These are phyloP conservation scores for Hypercompe scribonia DNA, from an alignment of 2,888 invertebrate species.

Conservation along the genomic window DNA sequence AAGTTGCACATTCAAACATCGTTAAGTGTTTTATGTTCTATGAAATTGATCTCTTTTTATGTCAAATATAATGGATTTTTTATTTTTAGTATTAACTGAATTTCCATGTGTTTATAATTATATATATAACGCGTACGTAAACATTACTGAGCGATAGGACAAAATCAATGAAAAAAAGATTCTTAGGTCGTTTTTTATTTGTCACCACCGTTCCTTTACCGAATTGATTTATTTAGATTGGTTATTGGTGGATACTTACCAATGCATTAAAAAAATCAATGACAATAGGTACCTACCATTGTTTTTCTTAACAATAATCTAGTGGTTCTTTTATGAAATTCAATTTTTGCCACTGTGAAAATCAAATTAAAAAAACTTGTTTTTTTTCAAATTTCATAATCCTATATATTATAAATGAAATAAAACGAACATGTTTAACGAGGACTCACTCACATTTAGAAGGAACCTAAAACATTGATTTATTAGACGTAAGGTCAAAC, in stretches of 20 bases:
- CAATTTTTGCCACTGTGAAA: not conserved
- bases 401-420: not conserved
- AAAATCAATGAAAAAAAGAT: not conserved
- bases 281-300: too few species aligned
- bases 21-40: too few species aligned
- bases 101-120: too few species aligned
- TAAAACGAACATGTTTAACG: constrained; percentile 7
- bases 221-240: not conserved
- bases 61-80: too few species aligned
- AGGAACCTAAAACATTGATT: constrained; percentile 27
- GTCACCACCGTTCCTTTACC: too few species aligned
- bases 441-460: constrained; percentile 18
- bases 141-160: not conserved
- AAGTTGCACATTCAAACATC: not conserved
- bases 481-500: constrained; percentile 37
- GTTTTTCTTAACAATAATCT: not conserved
- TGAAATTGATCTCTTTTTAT: too few species aligned
- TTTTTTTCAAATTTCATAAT: not conserved
- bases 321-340: not conserved
- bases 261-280: too few species aligned
- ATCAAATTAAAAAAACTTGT: not conserved
- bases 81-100: too few species aligned
- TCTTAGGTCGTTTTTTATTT: too few species aligned
- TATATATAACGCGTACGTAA: not conserved
- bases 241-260: too few species aligned